Conservation (phyloP, 1,140 invertebrate genomes). For the Bradynema listronoti region DNA sequence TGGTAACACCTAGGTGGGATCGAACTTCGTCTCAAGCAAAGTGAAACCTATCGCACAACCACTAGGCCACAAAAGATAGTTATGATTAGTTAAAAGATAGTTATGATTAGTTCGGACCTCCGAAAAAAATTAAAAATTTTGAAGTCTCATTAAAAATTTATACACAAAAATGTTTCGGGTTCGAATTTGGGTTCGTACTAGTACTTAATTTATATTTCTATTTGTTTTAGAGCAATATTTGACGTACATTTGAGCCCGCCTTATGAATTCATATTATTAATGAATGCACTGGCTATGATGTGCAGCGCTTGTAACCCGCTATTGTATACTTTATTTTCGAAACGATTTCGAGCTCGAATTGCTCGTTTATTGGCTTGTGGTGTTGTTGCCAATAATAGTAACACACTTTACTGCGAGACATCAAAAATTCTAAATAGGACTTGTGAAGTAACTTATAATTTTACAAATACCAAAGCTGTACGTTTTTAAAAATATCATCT, state of each 20-base stretch:
- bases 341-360: slow-evolving; percentile 43
- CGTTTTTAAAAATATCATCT: too few species aligned
- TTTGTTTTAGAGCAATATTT: slow-evolving; percentile 27
- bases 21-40: too few species aligned
- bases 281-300: slow-evolving; percentile 54
- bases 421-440: background rate
- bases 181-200: background rate
- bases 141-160: background rate
- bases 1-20: too few species aligned
- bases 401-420: background rate
- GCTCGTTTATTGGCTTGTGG: slow-evolving; percentile 17
- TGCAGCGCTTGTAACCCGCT: slow-evolving; percentile 55
- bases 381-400: background rate
- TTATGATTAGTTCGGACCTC: background rate
- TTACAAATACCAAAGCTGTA: too few species aligned
- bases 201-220: background rate
- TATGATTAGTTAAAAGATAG: background rate
- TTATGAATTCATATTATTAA: slow-evolving; percentile 48
- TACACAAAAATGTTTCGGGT: background rate
- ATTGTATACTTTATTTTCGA: slow-evolving; percentile 56
- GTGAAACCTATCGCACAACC: too few species aligned
- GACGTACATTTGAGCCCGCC: slow-evolving; percentile 36
- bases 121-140: background rate
- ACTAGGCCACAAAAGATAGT: too few species aligned
- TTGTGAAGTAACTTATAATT: slow-evolving; percentile 9